These are phyloP conservation scores for Parasteatoda lunata DNA, from an alignment of 2,888 invertebrate genomes.

Conservation along the genomic window DNA sequence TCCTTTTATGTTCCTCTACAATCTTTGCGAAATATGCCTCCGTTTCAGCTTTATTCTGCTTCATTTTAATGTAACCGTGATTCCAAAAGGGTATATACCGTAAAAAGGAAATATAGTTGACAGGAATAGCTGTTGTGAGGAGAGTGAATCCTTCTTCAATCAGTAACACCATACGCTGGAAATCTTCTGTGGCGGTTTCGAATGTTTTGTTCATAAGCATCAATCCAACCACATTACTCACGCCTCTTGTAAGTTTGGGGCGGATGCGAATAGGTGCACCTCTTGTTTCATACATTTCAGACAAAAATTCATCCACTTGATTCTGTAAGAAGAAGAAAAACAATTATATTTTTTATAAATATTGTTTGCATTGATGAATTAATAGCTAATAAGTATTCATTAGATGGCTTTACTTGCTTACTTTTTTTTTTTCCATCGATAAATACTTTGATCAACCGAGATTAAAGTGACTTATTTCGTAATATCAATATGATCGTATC, in stretches of 20 bases:
- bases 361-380: too few species aligned
- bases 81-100: slow-evolving; percentile 79
- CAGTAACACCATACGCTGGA: slow-evolving; percentile 86
- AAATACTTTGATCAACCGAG: too few species aligned
- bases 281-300: slow-evolving; percentile 79
- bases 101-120: slow-evolving; percentile 88
- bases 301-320: slow-evolving; percentile 78
- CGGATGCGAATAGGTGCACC: slow-evolving; percentile 85
- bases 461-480: too few species aligned
- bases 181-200: slow-evolving; percentile 82
- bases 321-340: slow-evolving; percentile 17
- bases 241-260: slow-evolving; percentile 84
- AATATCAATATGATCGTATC: too few species aligned
- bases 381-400: too few species aligned
- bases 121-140: slow-evolving; percentile 87
- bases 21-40: slow-evolving; percentile 87
- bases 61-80: slow-evolving; percentile 78
- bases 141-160: slow-evolving; percentile 93
- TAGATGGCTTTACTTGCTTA: too few species aligned
- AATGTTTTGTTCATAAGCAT: slow-evolving; percentile 92
- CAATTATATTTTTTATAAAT: too few species aligned
- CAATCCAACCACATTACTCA: slow-evolving; percentile 92
- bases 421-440: too few species aligned
- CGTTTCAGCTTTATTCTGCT: slow-evolving; percentile 87
- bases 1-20: slow-evolving; percentile 85